phyloP scores from a whole-genome alignment of 2,113 vertebrate genomes.

The Gorsachius goisagi region DNA sequence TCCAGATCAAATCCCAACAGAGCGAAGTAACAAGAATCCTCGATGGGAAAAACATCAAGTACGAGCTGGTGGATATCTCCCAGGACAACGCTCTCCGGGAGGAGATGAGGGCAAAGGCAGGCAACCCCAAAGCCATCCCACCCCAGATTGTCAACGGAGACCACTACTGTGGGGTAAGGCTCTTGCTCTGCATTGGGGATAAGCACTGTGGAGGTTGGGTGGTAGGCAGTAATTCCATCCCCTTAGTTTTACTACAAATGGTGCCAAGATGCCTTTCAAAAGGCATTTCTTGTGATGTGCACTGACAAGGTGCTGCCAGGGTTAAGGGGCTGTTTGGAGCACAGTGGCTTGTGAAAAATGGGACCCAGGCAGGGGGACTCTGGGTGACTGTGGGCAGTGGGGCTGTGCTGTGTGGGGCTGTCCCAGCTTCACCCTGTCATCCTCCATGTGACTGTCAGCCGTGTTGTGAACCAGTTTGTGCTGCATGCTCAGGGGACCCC shows the following conservation, averaged over 20 bases:
- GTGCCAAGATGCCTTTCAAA: accelerated
- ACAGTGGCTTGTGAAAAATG: accelerated
- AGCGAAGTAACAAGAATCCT: constrained; percentile 89
- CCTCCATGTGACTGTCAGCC: background rate
- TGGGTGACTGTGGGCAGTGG: background rate
- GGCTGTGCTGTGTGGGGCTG: background rate
- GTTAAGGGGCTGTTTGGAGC: accelerated
- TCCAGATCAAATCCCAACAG: constrained; percentile 95
- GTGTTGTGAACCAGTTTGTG: background rate
- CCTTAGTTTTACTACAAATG: background rate
- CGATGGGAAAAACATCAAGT: constrained; percentile 90
- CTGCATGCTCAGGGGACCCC: accelerated
- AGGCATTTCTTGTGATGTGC: accelerated
- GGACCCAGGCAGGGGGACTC: accelerated
- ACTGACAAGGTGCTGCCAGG: accelerated
- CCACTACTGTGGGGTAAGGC: constrained; percentile 92
- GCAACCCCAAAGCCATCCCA: constrained; percentile 87
- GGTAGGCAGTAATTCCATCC: background rate
- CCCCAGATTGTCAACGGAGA: constrained; percentile 95
- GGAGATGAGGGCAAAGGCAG: constrained; percentile 90
- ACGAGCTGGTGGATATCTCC: constrained; percentile 92
- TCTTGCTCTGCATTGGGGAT: accelerated
- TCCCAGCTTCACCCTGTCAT: background rate
- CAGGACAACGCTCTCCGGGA: constrained; percentile 85
- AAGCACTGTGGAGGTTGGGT: accelerated